phyloP scores from a whole-genome alignment of 2,797 vertebrate genomes.

The Prionace glauca region DNA sequence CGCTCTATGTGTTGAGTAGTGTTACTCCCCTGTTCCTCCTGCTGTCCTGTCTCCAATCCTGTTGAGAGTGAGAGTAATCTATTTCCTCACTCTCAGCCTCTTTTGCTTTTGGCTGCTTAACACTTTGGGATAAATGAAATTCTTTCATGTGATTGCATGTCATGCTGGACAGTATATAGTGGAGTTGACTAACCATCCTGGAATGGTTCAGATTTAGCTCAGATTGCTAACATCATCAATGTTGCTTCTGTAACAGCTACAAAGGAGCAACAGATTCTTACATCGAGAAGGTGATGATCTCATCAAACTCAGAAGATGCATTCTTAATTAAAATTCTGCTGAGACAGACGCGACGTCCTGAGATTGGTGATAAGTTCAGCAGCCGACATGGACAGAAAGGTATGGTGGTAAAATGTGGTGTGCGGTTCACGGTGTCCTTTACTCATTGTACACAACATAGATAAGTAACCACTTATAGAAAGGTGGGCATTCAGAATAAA shows the following conservation, averaged over 20 bases:
- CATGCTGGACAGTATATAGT: too few species aligned
- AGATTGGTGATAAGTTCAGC: constrained; percentile 98
- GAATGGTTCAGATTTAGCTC: neutral
- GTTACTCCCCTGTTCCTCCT: too few species aligned
- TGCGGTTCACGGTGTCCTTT: neutral
- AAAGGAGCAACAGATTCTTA: constrained; percentile 96
- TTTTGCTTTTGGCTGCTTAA: neutral
- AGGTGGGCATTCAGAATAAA: neutral
- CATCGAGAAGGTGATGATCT: constrained; percentile 98
- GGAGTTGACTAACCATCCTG: neutral
- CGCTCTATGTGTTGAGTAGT: too few species aligned
- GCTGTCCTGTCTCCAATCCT: too few species aligned
- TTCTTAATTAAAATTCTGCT: constrained; percentile 97
- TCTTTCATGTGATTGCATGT: neutral
- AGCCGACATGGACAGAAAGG: constrained; percentile 98
- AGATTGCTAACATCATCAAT: neutral
- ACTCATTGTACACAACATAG: neutral
- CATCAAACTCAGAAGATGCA: constrained; percentile 94
- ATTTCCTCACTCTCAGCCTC: too few species aligned
- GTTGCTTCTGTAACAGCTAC: constrained; percentile 62
- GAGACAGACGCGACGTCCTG: constrained; percentile 88
- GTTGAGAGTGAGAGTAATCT: neutral
- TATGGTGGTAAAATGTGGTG: constrained; percentile 46
- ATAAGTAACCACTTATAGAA: neutral
- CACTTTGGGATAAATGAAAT: neutral